Conservation (phyloP, 2,888 invertebrate genomes). For the Perithous albicinctus region DNA sequence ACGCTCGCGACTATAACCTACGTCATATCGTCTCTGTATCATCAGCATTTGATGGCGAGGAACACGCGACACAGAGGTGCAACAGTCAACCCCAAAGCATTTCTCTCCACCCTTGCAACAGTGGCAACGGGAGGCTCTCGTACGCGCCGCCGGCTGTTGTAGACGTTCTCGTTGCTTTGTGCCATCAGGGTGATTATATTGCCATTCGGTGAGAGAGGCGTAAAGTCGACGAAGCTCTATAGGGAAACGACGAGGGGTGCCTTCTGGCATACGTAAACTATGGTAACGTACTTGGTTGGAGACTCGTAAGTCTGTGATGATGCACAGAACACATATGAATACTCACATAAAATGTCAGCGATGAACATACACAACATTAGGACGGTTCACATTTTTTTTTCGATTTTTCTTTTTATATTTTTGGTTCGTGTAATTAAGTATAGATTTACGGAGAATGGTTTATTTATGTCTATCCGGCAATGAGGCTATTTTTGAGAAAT, state of each 20-base stretch:
- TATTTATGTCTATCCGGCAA: no score
- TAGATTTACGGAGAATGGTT: no score
- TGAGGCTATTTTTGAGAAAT: no score
- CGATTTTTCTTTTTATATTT: no score
- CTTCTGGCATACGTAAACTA: slow-evolving; percentile 49
- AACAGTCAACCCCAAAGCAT: slow-evolving; percentile 63
- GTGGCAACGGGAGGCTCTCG: slow-evolving; percentile 25
- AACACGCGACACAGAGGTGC: slow-evolving; percentile 56
- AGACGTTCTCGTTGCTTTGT: slow-evolving; percentile 80
- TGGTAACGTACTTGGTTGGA: slow-evolving; percentile 40
- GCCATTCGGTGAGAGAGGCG: slow-evolving; percentile 79
- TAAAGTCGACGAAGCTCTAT: slow-evolving; percentile 72
- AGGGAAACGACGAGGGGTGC: slow-evolving; percentile 14
- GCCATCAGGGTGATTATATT: slow-evolving; percentile 84
- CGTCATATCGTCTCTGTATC: slow-evolving; percentile 82
- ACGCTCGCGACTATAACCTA: slow-evolving; percentile 57
- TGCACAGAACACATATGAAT: slow-evolving; percentile 12
- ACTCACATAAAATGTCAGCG: background rate
- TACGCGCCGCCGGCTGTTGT: slow-evolving; percentile 72
- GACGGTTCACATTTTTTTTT: no score
- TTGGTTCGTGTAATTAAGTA: no score
- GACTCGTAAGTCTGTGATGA: slow-evolving; percentile 37
- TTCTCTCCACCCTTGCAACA: slow-evolving; percentile 50
- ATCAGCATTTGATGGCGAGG: slow-evolving; percentile 82
- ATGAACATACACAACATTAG: no score